Base-by-base conservation (phyloP, 2,797 vertebrate species). In the Gymnocypris eckloni region DNA sequence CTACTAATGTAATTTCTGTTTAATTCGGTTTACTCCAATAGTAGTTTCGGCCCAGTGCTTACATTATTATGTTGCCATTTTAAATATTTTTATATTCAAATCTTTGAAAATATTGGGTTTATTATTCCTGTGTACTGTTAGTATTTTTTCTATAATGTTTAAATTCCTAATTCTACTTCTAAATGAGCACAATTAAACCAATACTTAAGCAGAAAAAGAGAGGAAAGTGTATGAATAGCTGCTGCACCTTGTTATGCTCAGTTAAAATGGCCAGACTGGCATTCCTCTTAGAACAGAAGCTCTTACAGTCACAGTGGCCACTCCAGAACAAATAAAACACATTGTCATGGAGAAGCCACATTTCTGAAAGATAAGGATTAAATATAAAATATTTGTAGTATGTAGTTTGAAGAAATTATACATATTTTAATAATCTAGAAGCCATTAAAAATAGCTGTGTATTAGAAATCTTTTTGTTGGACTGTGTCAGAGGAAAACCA, bases 241-340 rank as follows among this genome's bases (percentile, higher is more conserved):
- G 33, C 67, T 76, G 6, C 80, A 87, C 88, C 86, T 18, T 81
- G 56, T 87, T 89, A 18, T 43, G 5, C 28, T n/a, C 37, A 33
- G 83, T 56, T 41, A 86, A 79, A 67, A 50, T 41, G 10, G 22
- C 84, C 28, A 89, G 64, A 1, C 66, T 84, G 25, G 84, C 76
- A 25, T 50, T 73, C 1, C 88, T 83, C 16, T 66, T 1, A 4
- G 61, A 39, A 72, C 84, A 87, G 72, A 87, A 89, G 9, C 3
- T 37, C 37, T 73, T 2, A 45, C 88, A 89, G 39, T 87, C 39
- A 45, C 84, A 70, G 3, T 37, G 12, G 2, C 72, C 15, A n/a
- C 2, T 81, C 86, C 88, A 87, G 81, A 89, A 87, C 72, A 87
- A 81, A 67, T 87, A 89, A 37, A 89, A 87, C 61, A 16, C 54